Conservation (phyloP, 2,113 vertebrate genomes). For the Spheniscus mendiculus region DNA sequence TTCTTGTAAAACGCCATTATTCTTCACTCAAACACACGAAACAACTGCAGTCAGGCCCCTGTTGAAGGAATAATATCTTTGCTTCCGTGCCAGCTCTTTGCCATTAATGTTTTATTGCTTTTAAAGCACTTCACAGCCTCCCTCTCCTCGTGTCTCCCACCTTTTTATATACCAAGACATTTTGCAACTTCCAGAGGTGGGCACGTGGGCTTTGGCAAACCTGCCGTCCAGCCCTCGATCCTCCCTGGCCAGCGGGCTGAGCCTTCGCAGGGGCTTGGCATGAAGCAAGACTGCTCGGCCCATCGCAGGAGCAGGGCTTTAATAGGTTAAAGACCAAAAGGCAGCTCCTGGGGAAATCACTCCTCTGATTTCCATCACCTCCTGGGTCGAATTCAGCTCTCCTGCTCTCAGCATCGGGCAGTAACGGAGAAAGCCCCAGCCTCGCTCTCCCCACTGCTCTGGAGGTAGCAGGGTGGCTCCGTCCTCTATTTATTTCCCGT, state of each 20-base stretch:
- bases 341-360: neutral
- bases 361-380: neutral
- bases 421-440: neutral
- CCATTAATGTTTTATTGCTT: neutral
- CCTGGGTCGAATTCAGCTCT: neutral
- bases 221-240: too few relatives aligned
- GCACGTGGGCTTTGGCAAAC: neutral
- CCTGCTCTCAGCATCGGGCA: neutral
- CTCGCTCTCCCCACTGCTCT: fast-evolving
- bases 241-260: fast-evolving
- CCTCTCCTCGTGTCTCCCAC: neutral
- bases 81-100: neutral
- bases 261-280: neutral
- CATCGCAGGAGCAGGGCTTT: neutral
- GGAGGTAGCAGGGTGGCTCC: neutral
- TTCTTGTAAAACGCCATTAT: neutral
- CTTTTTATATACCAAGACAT: neutral
- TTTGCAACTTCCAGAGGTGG: neutral
- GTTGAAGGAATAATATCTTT: neutral
- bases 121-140: neutral
- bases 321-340: neutral
- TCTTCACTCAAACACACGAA: neutral
- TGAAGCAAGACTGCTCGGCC: neutral
- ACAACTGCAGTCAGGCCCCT: neutral
- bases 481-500: neutral